Base-by-base conservation (phyloP, 2,797 vertebrate species). In the Acanthiza pusilla region DNA sequence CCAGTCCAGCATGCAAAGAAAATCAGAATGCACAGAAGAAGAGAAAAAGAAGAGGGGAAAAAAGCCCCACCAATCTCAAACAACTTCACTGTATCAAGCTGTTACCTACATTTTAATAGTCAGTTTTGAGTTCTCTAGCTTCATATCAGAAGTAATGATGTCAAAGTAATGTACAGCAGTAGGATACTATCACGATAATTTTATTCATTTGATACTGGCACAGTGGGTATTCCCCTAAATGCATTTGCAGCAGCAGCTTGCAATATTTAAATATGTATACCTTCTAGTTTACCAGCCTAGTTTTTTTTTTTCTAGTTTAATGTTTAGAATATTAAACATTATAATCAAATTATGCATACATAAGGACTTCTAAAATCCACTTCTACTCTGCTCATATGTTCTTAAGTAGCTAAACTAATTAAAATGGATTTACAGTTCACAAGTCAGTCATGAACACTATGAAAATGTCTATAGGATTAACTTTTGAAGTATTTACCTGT, bases 401-500 rank as follows among this genome's bases (percentile, higher is more conserved):
- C 10, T 67, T 79, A 80, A 82, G 50, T 54, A 95, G 82, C 47
- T 81, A 48, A 90, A 67, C 4, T 68, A 82, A 88, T 30, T 71
- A 60, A 3, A 63, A 53, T 47, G 38, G 72, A 81, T 75, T 89
- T 84, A 83, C 9, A 21, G 29, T 85, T 54, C 45, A 66, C 38
- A 95, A 53, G 66, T 66, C 62, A 80, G 57, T 58, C 50, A 89
- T 0, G 3, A 95, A 72, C 22, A 71, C 29, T 40, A 45, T 7
- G 38, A 27, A 65, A 53, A 60, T 5, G 26, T 89, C 38, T 71
- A 48, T 2, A 82, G 68, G n/a, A 93, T 94, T 83, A 91, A 86
- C 60, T 88, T 85, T 67, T 73, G 42, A 85, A 61, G 16, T 91
- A 95, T 93, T 98, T 98, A 99, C 99, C 99, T 99, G 97, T 98